phyloP scores from a whole-genome alignment of 2,888 invertebrate genomes.

The Siphlonurus alternatus region DNA sequence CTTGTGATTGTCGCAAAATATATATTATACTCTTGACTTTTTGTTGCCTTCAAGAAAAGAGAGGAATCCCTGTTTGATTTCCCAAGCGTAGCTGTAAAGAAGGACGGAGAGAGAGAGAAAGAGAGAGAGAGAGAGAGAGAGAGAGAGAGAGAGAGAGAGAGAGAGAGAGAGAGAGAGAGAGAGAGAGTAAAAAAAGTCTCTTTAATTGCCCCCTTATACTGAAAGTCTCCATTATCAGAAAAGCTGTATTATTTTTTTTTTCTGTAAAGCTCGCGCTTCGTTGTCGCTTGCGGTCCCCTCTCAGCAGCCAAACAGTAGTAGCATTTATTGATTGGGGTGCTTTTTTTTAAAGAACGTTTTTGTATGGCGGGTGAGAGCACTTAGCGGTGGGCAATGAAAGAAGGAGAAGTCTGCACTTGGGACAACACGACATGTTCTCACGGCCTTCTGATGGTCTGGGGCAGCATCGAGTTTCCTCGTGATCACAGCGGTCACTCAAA shows the following conservation, averaged over 20 bases:
- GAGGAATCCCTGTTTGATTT: not conserved
- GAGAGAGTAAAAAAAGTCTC: not conserved
- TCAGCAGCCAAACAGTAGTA: not conserved
- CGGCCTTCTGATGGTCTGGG: no score
- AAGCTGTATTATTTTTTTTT: not conserved
- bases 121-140: no score
- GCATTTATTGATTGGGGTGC: not conserved
- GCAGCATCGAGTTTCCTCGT: no score
- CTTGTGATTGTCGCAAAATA: no score
- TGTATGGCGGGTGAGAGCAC: not conserved
- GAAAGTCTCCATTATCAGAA: not conserved
- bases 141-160: no score
- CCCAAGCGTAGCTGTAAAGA: not conserved
- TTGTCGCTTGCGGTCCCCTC: not conserved
- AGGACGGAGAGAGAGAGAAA: no score
- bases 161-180: no score
- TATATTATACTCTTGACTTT: no score
- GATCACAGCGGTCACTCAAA: no score
- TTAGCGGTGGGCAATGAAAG: not conserved
- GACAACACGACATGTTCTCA: no score
- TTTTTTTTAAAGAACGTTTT: not conserved
- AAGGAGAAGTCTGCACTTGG: not conserved
- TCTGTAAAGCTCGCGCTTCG: not conserved
- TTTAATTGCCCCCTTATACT: not conserved
- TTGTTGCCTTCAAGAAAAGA: not conserved